These are phyloP conservation scores for Lepidothrix coronata DNA, from an alignment of 2,113 vertebrate species.

Conservation along the genomic window DNA sequence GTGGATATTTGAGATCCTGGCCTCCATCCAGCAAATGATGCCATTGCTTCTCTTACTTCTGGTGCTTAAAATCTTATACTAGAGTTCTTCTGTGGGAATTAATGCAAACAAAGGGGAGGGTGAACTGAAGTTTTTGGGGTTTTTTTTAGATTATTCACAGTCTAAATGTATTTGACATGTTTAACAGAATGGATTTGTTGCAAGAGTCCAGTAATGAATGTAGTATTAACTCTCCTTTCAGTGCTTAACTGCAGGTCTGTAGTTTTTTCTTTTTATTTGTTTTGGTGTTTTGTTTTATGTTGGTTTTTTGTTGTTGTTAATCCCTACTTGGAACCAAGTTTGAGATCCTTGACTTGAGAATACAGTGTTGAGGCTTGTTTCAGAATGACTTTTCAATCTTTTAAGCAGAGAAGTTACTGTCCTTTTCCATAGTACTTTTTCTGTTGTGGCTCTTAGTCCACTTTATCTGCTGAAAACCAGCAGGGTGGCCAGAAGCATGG, in stretches of 20 bases:
- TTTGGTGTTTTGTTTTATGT: not conserved
- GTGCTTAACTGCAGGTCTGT: not conserved
- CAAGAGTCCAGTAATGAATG: not conserved
- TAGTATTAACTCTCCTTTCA: not conserved
- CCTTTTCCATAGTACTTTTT: not conserved
- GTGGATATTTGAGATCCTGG: conserved; percentile 45
- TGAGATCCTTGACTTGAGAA: not conserved
- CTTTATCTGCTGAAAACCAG: not conserved
- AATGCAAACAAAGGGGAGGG: not conserved
- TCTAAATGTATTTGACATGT: not conserved
- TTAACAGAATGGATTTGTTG: not conserved
- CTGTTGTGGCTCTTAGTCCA: not conserved
- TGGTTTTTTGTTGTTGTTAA: not conserved
- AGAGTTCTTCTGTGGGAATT: not conserved
- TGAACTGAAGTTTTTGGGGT: not conserved
- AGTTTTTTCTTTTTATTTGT: not conserved
- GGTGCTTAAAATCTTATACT: conserved; percentile 24
- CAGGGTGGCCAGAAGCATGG: not conserved
- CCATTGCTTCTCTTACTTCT: conserved; percentile 34
- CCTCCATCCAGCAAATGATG: conserved; percentile 48
- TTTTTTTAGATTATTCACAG: not conserved
- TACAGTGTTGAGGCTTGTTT: not conserved
- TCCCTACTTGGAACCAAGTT: not conserved
- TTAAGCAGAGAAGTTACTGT: not conserved
- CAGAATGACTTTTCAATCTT: not conserved